Percentiles rank a stretch among this genome's conserved stretches.
phyloP scores from a whole-genome alignment of 2,113 vertebrate genomes.

The Casuarius casuarius region DNA sequence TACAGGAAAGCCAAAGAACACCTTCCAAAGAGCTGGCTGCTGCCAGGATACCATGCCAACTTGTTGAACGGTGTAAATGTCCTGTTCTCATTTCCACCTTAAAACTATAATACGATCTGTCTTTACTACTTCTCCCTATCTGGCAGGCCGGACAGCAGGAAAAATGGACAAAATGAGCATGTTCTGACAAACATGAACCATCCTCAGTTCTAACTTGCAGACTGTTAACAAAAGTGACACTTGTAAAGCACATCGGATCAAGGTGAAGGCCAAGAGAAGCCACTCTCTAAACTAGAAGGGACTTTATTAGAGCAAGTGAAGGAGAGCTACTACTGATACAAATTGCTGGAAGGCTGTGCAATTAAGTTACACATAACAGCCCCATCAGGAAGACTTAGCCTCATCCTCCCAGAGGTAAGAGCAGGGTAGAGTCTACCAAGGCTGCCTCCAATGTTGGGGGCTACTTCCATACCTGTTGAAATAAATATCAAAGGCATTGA shows the following conservation, averaged over 20 bases:
- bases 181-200: neutral
- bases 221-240: neutral
- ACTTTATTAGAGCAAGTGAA: neutral
- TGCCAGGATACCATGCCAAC: neutral
- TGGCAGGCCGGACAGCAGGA: neutral
- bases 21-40: neutral
- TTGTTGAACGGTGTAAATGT: neutral
- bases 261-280: neutral
- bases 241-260: neutral
- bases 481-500: neutral
- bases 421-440: neutral
- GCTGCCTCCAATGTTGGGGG: neutral
- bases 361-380: neutral
- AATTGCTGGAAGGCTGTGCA: neutral
- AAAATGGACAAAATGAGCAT: neutral
- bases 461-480: accelerated
- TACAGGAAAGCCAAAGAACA: neutral
- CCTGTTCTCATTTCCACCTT: neutral
- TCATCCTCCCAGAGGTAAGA: neutral
- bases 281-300: neutral
- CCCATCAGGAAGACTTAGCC: neutral
- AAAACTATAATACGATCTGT: neutral
- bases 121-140: neutral
- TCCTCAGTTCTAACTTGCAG: neutral
- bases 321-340: neutral